phyloP scores from a whole-genome alignment of 2,888 invertebrate genomes.

The Myathropa florea region DNA sequence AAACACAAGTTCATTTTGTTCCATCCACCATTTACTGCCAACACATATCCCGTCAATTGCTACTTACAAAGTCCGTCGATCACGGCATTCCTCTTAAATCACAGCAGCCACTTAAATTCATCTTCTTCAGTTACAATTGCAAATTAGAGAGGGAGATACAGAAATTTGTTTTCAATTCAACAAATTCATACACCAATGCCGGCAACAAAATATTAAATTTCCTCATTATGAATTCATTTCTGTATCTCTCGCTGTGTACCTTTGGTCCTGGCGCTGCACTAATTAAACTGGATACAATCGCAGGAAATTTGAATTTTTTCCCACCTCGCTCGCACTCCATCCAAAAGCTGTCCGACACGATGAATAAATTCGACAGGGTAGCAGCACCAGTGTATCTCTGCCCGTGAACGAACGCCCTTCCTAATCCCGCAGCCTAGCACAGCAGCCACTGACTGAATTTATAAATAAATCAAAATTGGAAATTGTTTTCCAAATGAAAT shows the following conservation, averaged over 20 bases:
- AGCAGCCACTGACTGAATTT: constrained; percentile 50
- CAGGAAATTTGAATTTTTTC: constrained; percentile 58
- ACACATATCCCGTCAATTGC: background rate
- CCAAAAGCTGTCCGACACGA: background rate
- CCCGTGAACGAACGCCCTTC: constrained; percentile 20
- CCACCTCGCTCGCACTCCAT: background rate
- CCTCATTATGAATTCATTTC: constrained; percentile 56
- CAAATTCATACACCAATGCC: background rate
- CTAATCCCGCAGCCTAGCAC: constrained; percentile 22
- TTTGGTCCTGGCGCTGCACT: constrained; percentile 18
- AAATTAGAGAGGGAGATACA: background rate
- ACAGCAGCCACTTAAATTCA: constrained; percentile 5
- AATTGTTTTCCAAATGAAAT: constrained; percentile 68
- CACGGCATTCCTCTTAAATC: background rate
- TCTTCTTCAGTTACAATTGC: constrained; percentile 17
- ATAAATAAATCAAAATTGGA: constrained; percentile 70
- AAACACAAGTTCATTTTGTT: too few species aligned
- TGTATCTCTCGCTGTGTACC: constrained; percentile 5
- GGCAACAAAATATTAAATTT: constrained; percentile 31
- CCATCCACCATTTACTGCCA: background rate
- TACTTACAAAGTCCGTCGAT: background rate
- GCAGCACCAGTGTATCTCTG: background rate
- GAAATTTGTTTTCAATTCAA: background rate
- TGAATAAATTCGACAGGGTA: constrained; percentile 10
- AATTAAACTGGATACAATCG: constrained; percentile 64